Percentiles rank a stretch among this genome's conserved stretches.
phyloP scores from a whole-genome alignment of 2,113 vertebrate species.

The Cyanocitta stelleri region DNA sequence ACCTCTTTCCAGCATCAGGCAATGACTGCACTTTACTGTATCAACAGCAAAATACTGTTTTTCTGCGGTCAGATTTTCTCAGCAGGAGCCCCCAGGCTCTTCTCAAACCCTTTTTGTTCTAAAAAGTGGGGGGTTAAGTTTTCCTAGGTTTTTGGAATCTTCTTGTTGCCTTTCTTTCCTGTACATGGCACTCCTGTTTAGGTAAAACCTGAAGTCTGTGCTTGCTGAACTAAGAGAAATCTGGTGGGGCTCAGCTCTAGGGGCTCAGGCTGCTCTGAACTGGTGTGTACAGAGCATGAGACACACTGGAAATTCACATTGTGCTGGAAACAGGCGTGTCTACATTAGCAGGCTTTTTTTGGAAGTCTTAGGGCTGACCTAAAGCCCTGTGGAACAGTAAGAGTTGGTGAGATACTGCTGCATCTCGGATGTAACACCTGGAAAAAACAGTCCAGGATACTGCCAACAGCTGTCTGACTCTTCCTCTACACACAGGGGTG shows the following conservation, averaged over 20 bases:
- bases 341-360: neutral
- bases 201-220: neutral
- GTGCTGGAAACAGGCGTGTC: neutral
- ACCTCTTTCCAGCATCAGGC: neutral
- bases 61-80: neutral
- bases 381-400: neutral
- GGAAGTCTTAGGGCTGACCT: neutral
- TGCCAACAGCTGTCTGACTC: neutral
- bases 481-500: rapidly evolving
- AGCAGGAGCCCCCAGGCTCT: neutral
- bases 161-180: neutral
- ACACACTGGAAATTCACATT: rapidly evolving
- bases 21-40: neutral
- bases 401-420: neutral
- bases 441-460: neutral
- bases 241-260: neutral
- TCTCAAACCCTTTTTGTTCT: neutral
- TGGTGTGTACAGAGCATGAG: neutral
- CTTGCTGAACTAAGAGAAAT: neutral
- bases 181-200: neutral
- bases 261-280: neutral
- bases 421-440: neutral
- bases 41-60: neutral
- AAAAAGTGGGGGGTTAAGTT: neutral
- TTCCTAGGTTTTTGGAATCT: neutral